phyloP scores from a whole-genome alignment of 2,888 invertebrate genomes.

The Morpho achilles region DNA sequence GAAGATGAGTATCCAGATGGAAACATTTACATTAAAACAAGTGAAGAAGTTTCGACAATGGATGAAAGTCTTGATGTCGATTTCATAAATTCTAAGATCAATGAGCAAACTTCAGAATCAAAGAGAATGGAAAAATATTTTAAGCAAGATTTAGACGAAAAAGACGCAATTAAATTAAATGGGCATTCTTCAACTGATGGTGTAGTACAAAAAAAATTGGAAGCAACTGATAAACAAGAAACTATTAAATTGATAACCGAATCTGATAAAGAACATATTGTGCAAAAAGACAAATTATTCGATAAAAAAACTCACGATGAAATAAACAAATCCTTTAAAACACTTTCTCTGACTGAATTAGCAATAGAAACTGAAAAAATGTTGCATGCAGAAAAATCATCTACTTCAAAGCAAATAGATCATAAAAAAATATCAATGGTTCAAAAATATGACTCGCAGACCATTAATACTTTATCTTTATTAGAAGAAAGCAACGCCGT shows the following conservation, averaged over 20 bases:
- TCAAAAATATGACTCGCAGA: constrained; percentile 1
- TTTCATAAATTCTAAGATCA: too few species aligned
- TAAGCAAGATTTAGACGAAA: constrained; percentile 35
- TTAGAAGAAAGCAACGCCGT: constrained; percentile 43
- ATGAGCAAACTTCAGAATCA: neutral
- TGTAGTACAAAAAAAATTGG: neutral
- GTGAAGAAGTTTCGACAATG: constrained; percentile 55
- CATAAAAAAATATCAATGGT: constrained; percentile 27
- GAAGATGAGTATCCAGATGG: constrained; percentile 69
- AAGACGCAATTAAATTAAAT: constrained; percentile 21
- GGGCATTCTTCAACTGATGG: constrained; percentile 15
- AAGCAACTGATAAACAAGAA: neutral
- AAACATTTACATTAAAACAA: constrained; percentile 56
- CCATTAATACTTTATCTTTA: neutral
- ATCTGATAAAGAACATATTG: too few species aligned
- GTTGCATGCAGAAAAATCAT: constrained; percentile 37
- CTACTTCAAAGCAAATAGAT: constrained; percentile 26
- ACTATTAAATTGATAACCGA: neutral
- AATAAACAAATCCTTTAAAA: constrained; percentile 13
- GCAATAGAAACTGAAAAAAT: constrained; percentile 40
- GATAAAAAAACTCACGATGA: constrained; percentile 27
- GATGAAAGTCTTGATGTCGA: constrained; percentile 42
- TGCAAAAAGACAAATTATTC: neutral
- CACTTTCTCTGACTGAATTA: constrained; percentile 27
- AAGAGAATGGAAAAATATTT: constrained; percentile 11